phyloP scores from a whole-genome alignment of 2,113 vertebrate species.

The Anoplopoma fimbria region DNA sequence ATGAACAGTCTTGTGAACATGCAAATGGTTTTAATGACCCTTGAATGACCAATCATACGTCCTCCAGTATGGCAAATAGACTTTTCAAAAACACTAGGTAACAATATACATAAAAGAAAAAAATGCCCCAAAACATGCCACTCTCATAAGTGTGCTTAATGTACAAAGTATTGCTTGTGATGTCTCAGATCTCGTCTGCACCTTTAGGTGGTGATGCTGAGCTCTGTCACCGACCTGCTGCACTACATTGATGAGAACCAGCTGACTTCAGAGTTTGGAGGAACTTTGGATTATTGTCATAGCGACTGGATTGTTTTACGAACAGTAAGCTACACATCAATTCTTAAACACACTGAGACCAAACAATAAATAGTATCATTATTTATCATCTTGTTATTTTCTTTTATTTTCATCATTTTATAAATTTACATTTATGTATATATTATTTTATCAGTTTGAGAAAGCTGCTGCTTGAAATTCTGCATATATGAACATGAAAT shows the following conservation, averaged over 20 bases:
- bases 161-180: conserved; percentile 19
- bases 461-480: not conserved
- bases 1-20: not conserved
- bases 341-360: not conserved
- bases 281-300: conserved; percentile 95
- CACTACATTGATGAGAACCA: conserved; percentile 95
- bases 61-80: not conserved
- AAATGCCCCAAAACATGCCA: not conserved
- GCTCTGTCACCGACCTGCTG: conserved; percentile 95
- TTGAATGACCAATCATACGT: not conserved
- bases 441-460: not conserved
- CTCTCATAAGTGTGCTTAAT: not conserved
- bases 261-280: conserved; percentile 95
- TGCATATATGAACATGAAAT: not conserved
- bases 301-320: conserved; percentile 96
- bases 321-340: conserved; percentile 84
- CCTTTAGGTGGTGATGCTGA: conserved; percentile 96
- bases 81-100: not conserved
- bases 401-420: not conserved
- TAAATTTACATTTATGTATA: not conserved
- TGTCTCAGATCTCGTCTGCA: conserved; percentile 42
- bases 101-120: not conserved
- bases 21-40: not conserved
- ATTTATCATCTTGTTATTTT: not conserved
- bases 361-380: not conserved